Base-by-base conservation (phyloP, 1,140 invertebrate species). In the Archegozetes longisetosus region DNA sequence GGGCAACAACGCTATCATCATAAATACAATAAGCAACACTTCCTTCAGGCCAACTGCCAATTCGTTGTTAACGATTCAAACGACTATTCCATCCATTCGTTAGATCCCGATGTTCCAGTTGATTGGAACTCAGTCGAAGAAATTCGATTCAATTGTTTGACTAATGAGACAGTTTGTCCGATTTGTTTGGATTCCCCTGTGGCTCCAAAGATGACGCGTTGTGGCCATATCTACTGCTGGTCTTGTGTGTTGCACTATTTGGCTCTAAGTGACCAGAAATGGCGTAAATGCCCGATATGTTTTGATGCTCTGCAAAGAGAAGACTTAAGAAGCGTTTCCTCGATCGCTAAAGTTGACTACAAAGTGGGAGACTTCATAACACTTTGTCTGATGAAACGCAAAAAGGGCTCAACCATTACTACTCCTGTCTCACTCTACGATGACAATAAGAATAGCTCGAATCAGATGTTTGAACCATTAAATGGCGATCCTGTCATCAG, bases 201-300 rank as follows among this genome's bases (percentile, higher is more conserved):
- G 56, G 85, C 87, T 64, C 89, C 83, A 2, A 88, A 93, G 75
- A 88, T 96, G 68, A 93, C 90, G 0, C 79, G 82, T 29, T 98
- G 93, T 75, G 92, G 92, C 24, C 93, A 97, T 71, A 83, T 92
- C 60, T 96, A 88, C 70, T 98, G 93, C 71, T 97, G 88, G 88
- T 78, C 88, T 0, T 98, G 93, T 70, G 82, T 95, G 66, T 77
- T 97, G 23, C 92, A 95, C 71, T 96, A 96, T 73, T 75, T 93
- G 59, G 79, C 85, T 20, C 72, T 91, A 1, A 83, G 83, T 49
- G 86, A 93, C 66, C 84, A 86, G 73, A 68, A 78, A 52, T 78
- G 79, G 80, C 72, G 82, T 64, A 78, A 82, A 68, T 94, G 90
- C 73, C 90, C 90, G 0, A 90, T 94, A 62, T 94, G 90, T 71